A percentile compares a stretch with the other conserved stretches of the same genome.
These are phyloP conservation scores for Amblyopsis hoosieri DNA, from an alignment of 2,797 vertebrate genomes.

Conservation along the genomic window DNA sequence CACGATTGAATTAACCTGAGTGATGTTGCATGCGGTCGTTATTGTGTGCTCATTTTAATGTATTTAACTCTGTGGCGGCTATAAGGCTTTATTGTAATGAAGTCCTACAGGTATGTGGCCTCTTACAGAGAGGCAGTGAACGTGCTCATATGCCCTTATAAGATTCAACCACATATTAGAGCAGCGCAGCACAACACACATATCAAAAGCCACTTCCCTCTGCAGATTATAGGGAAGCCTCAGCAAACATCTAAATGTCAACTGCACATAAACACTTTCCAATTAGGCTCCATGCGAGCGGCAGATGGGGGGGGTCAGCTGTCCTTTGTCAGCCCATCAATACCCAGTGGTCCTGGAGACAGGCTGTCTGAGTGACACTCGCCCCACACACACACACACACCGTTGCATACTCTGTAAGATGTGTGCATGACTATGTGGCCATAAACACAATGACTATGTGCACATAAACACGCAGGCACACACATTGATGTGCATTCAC, in stretches of 20 bases:
- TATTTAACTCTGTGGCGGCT: too few species aligned
- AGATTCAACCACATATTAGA: conserved; percentile 31
- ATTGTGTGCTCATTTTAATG: too few species aligned
- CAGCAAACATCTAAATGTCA: conserved; percentile 83
- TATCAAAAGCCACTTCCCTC: conserved; percentile 66
- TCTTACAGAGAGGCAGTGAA: neutral
- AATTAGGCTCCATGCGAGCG: conserved; percentile 64
- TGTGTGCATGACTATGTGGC: neutral
- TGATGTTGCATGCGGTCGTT: neutral
- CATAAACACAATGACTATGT: neutral
- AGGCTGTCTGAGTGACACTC: conserved; percentile 6
- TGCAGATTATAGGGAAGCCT: conserved; percentile 69
- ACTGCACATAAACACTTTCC: conserved; percentile 78
- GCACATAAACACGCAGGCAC: too few species aligned
- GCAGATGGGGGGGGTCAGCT: conserved; percentile 59
- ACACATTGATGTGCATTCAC: too few species aligned
- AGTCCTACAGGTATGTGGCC: too few species aligned
- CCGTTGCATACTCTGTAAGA: neutral
- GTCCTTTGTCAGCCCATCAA: conserved; percentile 51
- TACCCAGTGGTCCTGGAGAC: conserved; percentile 31
- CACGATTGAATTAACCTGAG: neutral
- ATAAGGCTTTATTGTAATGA: too few species aligned
- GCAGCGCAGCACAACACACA: conserved; percentile 53
- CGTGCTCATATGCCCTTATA: conserved; percentile 12
- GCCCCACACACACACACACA: conserved; percentile 15